Base-by-base conservation (phyloP, 2,888 invertebrate genomes). In the Dryadula phaetusa region DNA sequence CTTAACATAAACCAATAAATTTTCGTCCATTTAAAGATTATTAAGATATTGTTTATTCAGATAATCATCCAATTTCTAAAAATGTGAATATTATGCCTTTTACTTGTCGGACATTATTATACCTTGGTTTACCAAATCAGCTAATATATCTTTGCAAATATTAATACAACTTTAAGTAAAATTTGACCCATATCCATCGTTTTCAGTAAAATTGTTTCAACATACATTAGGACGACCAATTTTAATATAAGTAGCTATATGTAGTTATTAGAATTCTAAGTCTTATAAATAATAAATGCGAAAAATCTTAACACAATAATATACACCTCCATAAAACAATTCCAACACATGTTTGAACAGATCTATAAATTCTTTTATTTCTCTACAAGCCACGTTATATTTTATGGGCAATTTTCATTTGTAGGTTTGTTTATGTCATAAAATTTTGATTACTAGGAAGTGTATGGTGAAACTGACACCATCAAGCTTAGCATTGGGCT, bases 381-480 rank as follows among this genome's bases (percentile, higher is more conserved):
- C 73, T 75, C 74, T 75, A 74, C 77, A 68, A 74, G 77, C 69
- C 70, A 65, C 73, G 76, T 79, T 78, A 71, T 72, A 77, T 67
- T 85, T 87, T 86, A 86, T 85, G 77, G 77, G 75, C 75, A 75
- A 66, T 76, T 78, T 80, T 80, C 78, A 80, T 82, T 76, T 75
- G 75, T 72, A 76, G 67, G 77, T 75, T 73, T 71, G 76, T 77
- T 76, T 73, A 71, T 72, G 73, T 79, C 77, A 75, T 84, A 81
- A 81, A 82, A 74, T 72, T 67, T 74, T 74, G 74, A 77, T 75
- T 77, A 64, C 74, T 72, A 63, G 68, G 75, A 76, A 77, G 82
- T 76, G 77, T 75, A 77, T 78, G 80, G 76, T 76, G 77, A 76
- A 79, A 76, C 75, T 49, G 63, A 65, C 62, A 63, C 66, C 60